phyloP scores from a whole-genome alignment of 2,797 vertebrate species.

The Alcedo atthis region DNA sequence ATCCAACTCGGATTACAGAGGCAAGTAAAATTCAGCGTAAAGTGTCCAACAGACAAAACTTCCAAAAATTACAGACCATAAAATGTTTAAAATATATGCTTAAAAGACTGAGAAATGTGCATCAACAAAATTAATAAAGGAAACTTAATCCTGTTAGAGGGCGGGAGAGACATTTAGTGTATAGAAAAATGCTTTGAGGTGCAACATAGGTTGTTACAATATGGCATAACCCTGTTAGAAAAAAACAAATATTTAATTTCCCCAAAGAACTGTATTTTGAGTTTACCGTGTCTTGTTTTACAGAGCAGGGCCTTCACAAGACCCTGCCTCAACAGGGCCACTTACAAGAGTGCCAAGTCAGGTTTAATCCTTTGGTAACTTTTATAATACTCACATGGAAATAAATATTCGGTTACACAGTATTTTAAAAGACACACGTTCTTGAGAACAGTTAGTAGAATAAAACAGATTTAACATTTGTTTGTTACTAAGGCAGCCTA shows the following conservation, averaged over 20 bases:
- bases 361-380: slow-evolving; percentile 90
- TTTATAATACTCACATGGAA: slow-evolving; percentile 84
- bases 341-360: slow-evolving; percentile 71
- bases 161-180: slow-evolving; percentile 77
- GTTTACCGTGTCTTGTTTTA: slow-evolving; percentile 75
- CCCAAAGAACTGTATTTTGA: slow-evolving; percentile 78
- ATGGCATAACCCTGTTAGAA: slow-evolving; percentile 80
- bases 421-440: slow-evolving; percentile 74
- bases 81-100: slow-evolving; percentile 84
- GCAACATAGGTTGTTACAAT: slow-evolving; percentile 67
- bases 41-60: slow-evolving; percentile 79
- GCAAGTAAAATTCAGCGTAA: slow-evolving; percentile 81
- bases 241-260: slow-evolving; percentile 69
- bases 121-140: slow-evolving; percentile 79
- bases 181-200: slow-evolving; percentile 76
- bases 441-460: slow-evolving; percentile 77
- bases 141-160: slow-evolving; percentile 76
- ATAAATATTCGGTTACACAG: slow-evolving; percentile 84
- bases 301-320: slow-evolving; percentile 64
- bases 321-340: slow-evolving; percentile 69
- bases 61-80: slow-evolving; percentile 82
- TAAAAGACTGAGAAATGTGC: slow-evolving; percentile 79
- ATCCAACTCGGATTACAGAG: slow-evolving; percentile 80
- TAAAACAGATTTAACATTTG: slow-evolving; percentile 73
- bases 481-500: slow-evolving; percentile 81